Evolutionary conservation across 2,113 vertebrate species (phyloP).

Genomic region (Emydocephalus ijimae): DNA sequence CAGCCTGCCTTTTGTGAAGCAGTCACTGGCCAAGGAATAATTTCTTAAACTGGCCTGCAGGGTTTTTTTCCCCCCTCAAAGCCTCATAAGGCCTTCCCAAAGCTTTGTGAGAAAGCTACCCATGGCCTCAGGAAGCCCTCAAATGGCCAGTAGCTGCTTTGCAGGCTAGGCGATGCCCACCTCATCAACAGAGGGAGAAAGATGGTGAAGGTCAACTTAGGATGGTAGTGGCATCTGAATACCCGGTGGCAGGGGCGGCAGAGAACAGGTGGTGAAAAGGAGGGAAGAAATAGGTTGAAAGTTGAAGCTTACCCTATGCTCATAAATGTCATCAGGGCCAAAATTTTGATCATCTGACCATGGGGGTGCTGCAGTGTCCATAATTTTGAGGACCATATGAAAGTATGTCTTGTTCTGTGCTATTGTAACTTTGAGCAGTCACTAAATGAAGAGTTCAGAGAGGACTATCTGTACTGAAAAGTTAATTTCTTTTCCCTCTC

Average conservation of each 20-base stretch:
- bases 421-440: background rate
- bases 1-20: background rate
- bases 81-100: background rate
- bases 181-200: background rate
- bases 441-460: background rate
- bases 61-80: background rate
- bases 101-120: background rate
- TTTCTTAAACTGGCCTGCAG: background rate
- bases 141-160: background rate
- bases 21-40: background rate
- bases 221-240: background rate
- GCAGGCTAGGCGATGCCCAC: background rate
- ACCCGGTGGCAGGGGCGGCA: too few relatives aligned
- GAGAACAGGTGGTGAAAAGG: background rate
- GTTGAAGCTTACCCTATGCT: background rate
- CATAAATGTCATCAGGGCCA: background rate
- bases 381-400: background rate
- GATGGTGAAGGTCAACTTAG: background rate
- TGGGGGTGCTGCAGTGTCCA: too few relatives aligned
- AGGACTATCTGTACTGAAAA: background rate
- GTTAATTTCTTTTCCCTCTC: background rate
- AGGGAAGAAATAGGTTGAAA: background rate
- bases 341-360: background rate
- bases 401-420: background rate
- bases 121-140: background rate